Percentiles rank a stretch among this genome's conserved stretches.
Conservation (phyloP, 2,888 invertebrate genomes). For the Lepidocyrtinus sp. region DNA sequence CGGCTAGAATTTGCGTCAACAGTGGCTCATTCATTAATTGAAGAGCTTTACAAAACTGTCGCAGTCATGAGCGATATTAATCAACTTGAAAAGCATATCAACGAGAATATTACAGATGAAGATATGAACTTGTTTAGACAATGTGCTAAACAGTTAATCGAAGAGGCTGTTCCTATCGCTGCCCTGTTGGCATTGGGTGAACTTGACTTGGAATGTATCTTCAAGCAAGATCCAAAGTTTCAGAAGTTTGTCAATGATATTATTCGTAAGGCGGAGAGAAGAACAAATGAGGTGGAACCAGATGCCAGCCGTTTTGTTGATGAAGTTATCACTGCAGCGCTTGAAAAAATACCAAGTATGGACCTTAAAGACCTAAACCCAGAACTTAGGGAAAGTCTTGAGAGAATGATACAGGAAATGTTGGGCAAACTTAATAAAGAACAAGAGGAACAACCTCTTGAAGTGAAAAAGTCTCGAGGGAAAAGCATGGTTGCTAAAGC, state of each 20-base stretch:
- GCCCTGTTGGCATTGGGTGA: slow-evolving; percentile 61
- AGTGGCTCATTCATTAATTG: slow-evolving; percentile 54
- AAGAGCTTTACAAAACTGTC: slow-evolving; percentile 59
- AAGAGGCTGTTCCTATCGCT: slow-evolving; percentile 60
- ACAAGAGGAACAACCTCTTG: neutral
- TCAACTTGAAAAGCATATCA: slow-evolving; percentile 55
- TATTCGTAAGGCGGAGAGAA: slow-evolving; percentile 49
- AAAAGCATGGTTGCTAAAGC: neutral
- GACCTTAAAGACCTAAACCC: slow-evolving; percentile 15
- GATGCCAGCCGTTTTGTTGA: slow-evolving; percentile 47
- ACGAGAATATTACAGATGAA: slow-evolving; percentile 42
- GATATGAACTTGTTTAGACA: slow-evolving; percentile 44
- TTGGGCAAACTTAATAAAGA: neutral
- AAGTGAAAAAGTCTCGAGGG: neutral
- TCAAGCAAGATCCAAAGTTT: slow-evolving; percentile 60
- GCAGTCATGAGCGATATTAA: slow-evolving; percentile 60
- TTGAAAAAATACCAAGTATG: slow-evolving; percentile 42
- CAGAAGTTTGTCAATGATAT: slow-evolving; percentile 53
- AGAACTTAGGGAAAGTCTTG: slow-evolving; percentile 16
- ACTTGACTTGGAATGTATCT: slow-evolving; percentile 64
- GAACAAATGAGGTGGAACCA: slow-evolving; percentile 41
- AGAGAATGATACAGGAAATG: slow-evolving; percentile 22
- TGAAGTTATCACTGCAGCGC: slow-evolving; percentile 43
- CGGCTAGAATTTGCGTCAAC: slow-evolving; percentile 57
- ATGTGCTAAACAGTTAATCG: slow-evolving; percentile 51